Percentiles rank a stretch among this genome's conserved stretches.
Conservation (phyloP, 2,113 vertebrate genomes). For the Cryptotis parvus region DNA sequence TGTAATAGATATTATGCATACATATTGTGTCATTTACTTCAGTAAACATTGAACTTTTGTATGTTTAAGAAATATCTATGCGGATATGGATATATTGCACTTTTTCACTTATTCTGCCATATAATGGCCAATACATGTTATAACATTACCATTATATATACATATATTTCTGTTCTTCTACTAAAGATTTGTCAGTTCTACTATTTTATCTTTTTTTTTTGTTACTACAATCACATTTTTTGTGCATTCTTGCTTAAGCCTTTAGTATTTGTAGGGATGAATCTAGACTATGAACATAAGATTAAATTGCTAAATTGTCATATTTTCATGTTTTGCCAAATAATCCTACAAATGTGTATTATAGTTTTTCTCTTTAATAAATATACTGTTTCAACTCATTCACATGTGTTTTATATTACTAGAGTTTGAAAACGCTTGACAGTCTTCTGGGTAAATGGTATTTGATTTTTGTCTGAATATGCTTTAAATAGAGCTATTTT, state of each 20-base stretch:
- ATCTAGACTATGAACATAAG: not conserved
- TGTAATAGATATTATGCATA: not conserved
- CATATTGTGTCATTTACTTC: not conserved
- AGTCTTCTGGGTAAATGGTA: not conserved
- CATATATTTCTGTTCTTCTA: not conserved
- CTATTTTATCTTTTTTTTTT: no score
- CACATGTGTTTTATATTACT: not conserved
- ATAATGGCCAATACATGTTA: not conserved
- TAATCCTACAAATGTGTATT: not conserved
- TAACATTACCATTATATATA: not conserved
- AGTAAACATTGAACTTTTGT: not conserved
- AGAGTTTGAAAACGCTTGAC: not conserved
- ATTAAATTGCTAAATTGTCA: slow-evolving; percentile 15
- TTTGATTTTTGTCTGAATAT: not conserved
- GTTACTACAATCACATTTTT: not conserved
- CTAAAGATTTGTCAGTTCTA: not conserved
- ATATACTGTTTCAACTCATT: not conserved
- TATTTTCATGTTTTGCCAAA: slow-evolving; percentile 30
- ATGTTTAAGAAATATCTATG: not conserved
- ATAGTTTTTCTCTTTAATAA: no score
- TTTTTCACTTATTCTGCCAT: not conserved
- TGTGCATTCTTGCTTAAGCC: not conserved
- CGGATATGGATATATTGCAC: not conserved
- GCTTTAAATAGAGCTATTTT: not conserved
- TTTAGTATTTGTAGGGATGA: not conserved